A percentile compares a stretch with the other conserved stretches of the same genome.
These are phyloP conservation scores for Xenopus borealis DNA, from an alignment of 2,113 vertebrate species.

Conservation along the genomic window DNA sequence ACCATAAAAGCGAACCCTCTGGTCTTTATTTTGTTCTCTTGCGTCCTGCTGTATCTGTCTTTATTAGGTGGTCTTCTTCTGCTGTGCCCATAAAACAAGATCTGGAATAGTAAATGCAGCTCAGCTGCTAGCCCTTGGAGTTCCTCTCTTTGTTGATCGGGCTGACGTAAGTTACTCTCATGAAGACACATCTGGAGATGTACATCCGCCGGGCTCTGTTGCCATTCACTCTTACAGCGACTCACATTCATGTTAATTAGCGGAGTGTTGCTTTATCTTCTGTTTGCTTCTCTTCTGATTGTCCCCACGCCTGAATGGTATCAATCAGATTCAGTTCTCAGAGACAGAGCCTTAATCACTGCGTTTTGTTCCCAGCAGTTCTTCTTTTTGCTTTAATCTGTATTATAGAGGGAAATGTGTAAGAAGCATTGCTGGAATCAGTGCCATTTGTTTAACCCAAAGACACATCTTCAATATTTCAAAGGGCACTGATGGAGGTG, in stretches of 20 bases:
- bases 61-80: neutral
- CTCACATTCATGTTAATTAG: conserved; percentile 40
- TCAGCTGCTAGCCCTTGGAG: neutral
- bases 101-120: neutral
- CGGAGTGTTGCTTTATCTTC: conserved; percentile 7
- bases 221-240: conserved; percentile 2
- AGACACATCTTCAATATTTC: neutral
- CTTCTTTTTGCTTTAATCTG: neutral
- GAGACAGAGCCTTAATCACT: conserved; percentile 11
- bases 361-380: conserved; percentile 12
- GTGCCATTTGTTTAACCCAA: neutral
- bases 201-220: conserved; percentile 2
- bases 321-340: neutral
- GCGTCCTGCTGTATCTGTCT: neutral
- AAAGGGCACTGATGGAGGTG: too few relatives aligned
- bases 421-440: neutral
- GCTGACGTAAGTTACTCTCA: conserved; percentile 10
- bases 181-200: conserved; percentile 21
- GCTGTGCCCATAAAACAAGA: neutral
- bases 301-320: neutral
- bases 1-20: too few relatives aligned
- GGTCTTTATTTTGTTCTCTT: neutral
- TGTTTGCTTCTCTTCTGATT: conserved; percentile 1
- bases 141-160: neutral
- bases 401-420: neutral